Evolutionary conservation across 1,140 invertebrate species (phyloP).

Genomic region (Nomia melanderi): DNA sequence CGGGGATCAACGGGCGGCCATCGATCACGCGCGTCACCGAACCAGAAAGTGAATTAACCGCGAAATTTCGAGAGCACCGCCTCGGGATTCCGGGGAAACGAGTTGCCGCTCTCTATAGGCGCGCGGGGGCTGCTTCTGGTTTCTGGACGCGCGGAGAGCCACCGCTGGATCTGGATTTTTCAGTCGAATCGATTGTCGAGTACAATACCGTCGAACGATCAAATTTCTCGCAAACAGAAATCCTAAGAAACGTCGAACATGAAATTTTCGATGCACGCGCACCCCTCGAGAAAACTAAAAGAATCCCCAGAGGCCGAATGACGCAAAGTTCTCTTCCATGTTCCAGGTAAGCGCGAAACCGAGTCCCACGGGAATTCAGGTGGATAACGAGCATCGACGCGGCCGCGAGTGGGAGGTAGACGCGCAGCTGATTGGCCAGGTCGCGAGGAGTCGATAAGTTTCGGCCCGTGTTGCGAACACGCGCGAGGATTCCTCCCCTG

Average conservation of each 20-base stretch:
- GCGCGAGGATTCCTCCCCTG: neutral
- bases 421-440: slow-evolving; percentile 16
- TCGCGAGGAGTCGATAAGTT: slow-evolving; percentile 29
- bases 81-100: neutral
- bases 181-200: no score
- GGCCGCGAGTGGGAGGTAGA: slow-evolving; percentile 24
- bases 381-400: slow-evolving; percentile 14
- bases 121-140: no score
- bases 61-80: neutral
- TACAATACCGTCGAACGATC: no score
- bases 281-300: no score
- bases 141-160: no score
- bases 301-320: no score
- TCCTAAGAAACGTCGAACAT: no score
- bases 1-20: slow-evolving; percentile 38
- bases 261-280: no score
- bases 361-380: neutral
- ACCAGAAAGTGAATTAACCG: neutral
- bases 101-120: no score
- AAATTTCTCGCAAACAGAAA: no score
- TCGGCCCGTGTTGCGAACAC: neutral
- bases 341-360: slow-evolving; percentile 46
- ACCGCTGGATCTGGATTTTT: no score
- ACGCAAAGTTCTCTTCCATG: slow-evolving; percentile 20
- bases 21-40: slow-evolving; percentile 17